phyloP scores from a whole-genome alignment of 1,140 invertebrate species.

The Amphibalanus amphitrite region DNA sequence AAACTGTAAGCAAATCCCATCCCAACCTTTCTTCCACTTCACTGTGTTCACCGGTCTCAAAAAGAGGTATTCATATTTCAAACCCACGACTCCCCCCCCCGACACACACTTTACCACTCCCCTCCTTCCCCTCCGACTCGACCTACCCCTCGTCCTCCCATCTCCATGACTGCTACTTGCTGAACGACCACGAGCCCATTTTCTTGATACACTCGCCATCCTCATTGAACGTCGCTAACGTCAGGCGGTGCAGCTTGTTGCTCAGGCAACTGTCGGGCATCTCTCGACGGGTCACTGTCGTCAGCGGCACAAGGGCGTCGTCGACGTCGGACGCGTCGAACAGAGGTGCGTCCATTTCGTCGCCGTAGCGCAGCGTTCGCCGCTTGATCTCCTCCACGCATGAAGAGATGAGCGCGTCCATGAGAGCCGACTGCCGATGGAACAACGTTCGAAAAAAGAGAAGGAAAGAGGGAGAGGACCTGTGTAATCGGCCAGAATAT shows the following conservation, averaged over 20 bases:
- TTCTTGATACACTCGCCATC: slow-evolving; percentile 36
- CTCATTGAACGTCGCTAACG: slow-evolving; percentile 73
- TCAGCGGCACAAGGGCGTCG: slow-evolving; percentile 32
- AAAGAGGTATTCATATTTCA: too few species aligned
- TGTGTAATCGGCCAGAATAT: too few species aligned
- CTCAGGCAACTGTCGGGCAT: slow-evolving; percentile 18
- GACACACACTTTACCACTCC: too few species aligned
- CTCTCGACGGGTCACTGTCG: slow-evolving; percentile 27
- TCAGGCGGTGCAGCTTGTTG: slow-evolving; percentile 68
- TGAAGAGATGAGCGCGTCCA: slow-evolving; percentile 73
- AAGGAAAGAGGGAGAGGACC: neutral
- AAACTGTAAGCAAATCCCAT: too few species aligned
- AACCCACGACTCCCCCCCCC: too few species aligned
- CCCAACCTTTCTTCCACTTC: too few species aligned
- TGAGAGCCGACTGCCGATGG: slow-evolving; percentile 47
- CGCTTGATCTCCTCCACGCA: slow-evolving; percentile 55
- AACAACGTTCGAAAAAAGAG: too few species aligned
- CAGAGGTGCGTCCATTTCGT: slow-evolving; percentile 26
- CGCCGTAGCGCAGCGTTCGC: slow-evolving; percentile 30
- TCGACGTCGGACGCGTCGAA: slow-evolving; percentile 18
- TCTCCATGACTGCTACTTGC: slow-evolving; percentile 13
- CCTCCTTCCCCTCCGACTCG: neutral
- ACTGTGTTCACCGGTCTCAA: too few species aligned
- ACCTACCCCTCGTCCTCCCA: neutral
- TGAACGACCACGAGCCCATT: slow-evolving; percentile 22